Evolutionary conservation across 2,888 invertebrate genomes (phyloP), one percentile per base, ranked within the genome.

Genomic region (Yponomeuta sedellus): DNA sequence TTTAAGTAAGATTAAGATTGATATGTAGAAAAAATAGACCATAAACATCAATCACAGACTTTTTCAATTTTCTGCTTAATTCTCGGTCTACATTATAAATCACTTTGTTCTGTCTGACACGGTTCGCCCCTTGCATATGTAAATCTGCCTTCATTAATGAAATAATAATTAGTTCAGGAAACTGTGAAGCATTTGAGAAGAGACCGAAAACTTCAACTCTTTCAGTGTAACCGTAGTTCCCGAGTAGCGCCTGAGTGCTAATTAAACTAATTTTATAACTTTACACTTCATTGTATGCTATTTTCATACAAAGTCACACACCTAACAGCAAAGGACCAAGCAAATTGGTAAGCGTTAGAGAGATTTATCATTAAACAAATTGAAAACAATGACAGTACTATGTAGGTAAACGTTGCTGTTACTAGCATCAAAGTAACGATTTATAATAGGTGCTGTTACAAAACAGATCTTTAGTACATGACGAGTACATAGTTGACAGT

Each of bases 181-280:
- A 44, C 10, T 44, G 2, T 52, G 44, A 12, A 52, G 44, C 44
- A 16, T 52, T 12, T 52, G 8, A 52, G 44, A 52, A 52, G 12
- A 52, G 44, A 12, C 44, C 44, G 1, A 28, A 28, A 34, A 34
- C 34, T 34, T 34, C 34, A 8, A 34, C 34, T 34, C 34, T 34
- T 5, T 34, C 34, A 34, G 34, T 34, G 34, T 52, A 52, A 52
- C 16, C 5, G 44, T 57, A 61, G 61, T 61, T 64, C 56, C 25
- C 59, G 59, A 1, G 25, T 59, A 25, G 59, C 59, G 75, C 73
- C 69, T 67, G 69, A 67, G 66, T 70, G 80, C 77, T 79, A 81
- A 80, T 76, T 75, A 69, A 67, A 75, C 75, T 76, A 79, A 79
- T 78, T 79, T 81, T 81, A 79, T 69, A 72, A 71, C 74, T 63